Evolutionary conservation across 2,888 invertebrate species (phyloP).

Genomic region (Amiota mariae): DNA sequence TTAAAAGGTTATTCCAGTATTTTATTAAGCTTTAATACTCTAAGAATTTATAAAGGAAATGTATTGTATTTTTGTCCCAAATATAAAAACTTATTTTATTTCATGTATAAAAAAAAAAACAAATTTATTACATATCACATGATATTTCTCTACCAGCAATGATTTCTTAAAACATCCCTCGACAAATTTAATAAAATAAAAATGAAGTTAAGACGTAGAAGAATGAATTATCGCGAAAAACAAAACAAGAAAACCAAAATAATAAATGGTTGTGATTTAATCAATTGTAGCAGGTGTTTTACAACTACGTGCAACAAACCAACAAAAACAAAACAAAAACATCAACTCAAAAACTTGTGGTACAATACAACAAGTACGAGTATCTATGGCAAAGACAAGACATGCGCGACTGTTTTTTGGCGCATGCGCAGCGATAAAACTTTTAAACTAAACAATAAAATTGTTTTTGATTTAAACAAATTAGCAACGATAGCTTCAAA

Average conservation of each 20-base stretch:
- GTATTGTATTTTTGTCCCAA: no score
- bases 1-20: no score
- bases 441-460: not conserved
- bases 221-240: not conserved
- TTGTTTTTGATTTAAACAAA: conserved; percentile 52
- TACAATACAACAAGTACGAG: not conserved
- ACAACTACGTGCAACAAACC: conserved; percentile 53
- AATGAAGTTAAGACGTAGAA: conserved; percentile 2
- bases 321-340: conserved; percentile 33
- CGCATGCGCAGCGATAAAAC: not conserved
- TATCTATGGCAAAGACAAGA: conserved; percentile 23
- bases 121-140: no score
- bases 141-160: no score
- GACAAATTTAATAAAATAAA: not conserved
- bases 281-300: conserved; percentile 67
- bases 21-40: no score
- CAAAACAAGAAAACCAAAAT: conserved; percentile 47
- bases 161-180: not conserved
- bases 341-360: conserved; percentile 39
- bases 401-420: conserved; percentile 7
- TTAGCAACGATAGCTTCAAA: conserved; percentile 43
- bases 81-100: no score
- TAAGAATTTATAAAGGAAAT: no score
- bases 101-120: no score
- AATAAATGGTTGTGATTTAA: conserved; percentile 65